Conservation (phyloP, 1,140 invertebrate species). For the Ganaspis sp. region DNA sequence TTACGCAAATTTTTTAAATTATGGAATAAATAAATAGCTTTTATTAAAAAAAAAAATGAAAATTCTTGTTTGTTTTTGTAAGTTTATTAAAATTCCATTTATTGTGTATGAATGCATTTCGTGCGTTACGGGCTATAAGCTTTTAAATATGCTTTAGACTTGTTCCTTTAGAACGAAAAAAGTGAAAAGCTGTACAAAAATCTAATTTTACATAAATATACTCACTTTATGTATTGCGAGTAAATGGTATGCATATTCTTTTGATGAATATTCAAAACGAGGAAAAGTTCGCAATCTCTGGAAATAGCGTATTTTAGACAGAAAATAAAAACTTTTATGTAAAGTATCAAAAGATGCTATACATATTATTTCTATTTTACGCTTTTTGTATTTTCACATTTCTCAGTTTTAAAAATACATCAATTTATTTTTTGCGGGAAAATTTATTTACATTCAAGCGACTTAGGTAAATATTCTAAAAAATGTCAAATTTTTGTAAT, state of each 20-base stretch:
- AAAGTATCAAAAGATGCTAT: neutral
- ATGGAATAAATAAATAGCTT: too few relatives aligned
- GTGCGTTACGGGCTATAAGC: too few relatives aligned
- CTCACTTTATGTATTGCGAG: neutral
- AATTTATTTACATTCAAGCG: too few relatives aligned
- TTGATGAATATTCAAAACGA: constrained; percentile 14
- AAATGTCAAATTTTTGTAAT: too few relatives aligned
- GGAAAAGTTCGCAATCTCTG: neutral
- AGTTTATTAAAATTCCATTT: neutral
- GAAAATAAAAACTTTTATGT: neutral
- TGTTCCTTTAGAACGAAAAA: neutral
- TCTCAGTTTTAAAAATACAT: neutral
- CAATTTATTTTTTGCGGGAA: too few relatives aligned
- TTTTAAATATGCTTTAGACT: constrained; percentile 5
- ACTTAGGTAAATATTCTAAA: too few relatives aligned
- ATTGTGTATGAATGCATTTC: neutral
- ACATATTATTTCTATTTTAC: neutral
- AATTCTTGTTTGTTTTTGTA: too few relatives aligned
- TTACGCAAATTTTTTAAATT: too few relatives aligned
- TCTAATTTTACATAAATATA: constrained; percentile 15
- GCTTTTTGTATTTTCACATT: neutral
- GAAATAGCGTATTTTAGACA: constrained; percentile 2
- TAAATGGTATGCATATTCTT: constrained; percentile 14
- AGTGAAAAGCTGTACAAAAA: constrained; percentile 6
- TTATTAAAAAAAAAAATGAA: too few relatives aligned